Base-by-base conservation (phyloP, 2,113 vertebrate species). In the Bagarius yarrelli region DNA sequence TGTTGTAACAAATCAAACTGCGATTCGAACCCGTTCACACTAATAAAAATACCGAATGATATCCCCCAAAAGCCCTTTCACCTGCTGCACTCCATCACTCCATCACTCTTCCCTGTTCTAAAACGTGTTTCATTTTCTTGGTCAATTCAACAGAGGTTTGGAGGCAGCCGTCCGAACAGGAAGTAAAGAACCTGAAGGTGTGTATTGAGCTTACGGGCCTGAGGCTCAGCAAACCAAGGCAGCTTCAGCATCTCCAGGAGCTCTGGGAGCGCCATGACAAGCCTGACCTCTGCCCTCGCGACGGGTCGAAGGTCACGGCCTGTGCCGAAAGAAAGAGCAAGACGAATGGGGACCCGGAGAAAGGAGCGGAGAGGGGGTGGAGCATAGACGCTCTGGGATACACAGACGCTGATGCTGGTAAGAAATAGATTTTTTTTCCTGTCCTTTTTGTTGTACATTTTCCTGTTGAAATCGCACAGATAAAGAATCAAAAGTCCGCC, bases 141-240 rank as follows among this genome's bases (percentile, higher is more conserved):
- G 93, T 92, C 94, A 91, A 91, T 89, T 91, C 89, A 91, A 92
- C 91, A 95, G 94, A 95, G 86, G 94, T 53, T 8, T 86, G 85
- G 85, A 25, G 75, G 4, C 85, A 95, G 90, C 92, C 94, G 79
- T 82, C 84, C 2, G 93, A 93, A 88, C 95, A 97, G 87, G 97
- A 98, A 90, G 96, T 98, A 90, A 95, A 95, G 88, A 98, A 98
- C 92, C 95, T 98, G 89, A 98, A 98, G 90, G 97, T 99, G 91
- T 96, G 97, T 92, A 98, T 99, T 87, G 97, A 98, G 94, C 95
- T 99, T 90, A 98, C 95, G 88, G 97, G 97, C 81, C 95, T 99
- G 91, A 94, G 98, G 87, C 97, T 98, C 87, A 96, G 96, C 94
- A 98, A 97, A 87, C 96, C 96, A 89, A 85, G 91, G 88, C 88